A percentile compares a stretch with the other conserved stretches of the same genome.
These are phyloP conservation scores for Enteromius treurensis DNA, from an alignment of 2,797 vertebrate genomes.

Conservation along the genomic window DNA sequence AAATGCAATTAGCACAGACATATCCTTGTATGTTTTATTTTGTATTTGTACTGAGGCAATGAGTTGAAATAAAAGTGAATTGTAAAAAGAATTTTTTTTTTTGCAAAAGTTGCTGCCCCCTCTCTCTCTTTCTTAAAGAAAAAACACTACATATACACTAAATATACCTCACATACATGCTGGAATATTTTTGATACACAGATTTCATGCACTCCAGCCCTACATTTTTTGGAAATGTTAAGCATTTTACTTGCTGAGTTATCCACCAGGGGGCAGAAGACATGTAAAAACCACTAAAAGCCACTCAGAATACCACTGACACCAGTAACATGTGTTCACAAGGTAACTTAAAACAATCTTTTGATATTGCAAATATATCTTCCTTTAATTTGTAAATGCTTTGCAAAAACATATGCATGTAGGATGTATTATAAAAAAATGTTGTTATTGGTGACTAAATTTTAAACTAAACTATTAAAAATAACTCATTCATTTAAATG, in stretches of 20 bases:
- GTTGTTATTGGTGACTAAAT: not conserved
- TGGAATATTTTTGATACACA: not conserved
- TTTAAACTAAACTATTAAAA: not conserved
- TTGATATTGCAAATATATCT: not conserved
- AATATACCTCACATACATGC: not conserved
- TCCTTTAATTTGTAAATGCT: not conserved
- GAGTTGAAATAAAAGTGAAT: conserved; percentile 18
- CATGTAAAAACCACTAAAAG: not conserved
- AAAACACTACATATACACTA: not conserved
- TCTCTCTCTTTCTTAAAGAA: not conserved
- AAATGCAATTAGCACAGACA: not conserved
- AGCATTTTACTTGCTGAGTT: not conserved
- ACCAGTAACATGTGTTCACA: not conserved
- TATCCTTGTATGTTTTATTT: conserved; percentile 35
- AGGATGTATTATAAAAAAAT: not conserved
- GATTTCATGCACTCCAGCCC: not conserved
- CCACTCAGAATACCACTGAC: not conserved
- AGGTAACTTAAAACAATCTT: not conserved
- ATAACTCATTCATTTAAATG: not conserved
- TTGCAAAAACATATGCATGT: not conserved
- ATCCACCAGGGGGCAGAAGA: conserved; percentile 2
- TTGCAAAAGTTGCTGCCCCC: not conserved
- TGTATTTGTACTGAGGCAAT: conserved; percentile 20
- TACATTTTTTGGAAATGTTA: not conserved
- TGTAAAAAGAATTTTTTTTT: not conserved